Base-by-base conservation (phyloP, 1,140 invertebrate species). In the Nylanderia fulva region DNA sequence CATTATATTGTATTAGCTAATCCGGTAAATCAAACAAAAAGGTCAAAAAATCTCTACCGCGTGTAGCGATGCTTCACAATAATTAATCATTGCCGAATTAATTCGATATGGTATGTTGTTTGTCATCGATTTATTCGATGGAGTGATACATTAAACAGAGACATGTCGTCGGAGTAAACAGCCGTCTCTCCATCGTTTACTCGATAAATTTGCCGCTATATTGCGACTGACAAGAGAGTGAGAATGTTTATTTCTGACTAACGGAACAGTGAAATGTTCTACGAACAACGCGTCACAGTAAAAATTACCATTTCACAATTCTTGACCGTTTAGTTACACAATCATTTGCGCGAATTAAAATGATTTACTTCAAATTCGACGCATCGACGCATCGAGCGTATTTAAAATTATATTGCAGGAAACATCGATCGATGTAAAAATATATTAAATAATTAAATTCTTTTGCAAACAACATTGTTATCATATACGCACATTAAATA, bases 191-290 rank as follows among this genome's bases (percentile, higher is more conserved):
- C 13, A 72, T 71, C 66, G 52, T 56, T 74, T 56, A 13, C 29
- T 9, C 77, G n/a, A 60, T 82, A 82, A 72, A 82, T 82, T 82
- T 54, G 54, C 24, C 7, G 18, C 52, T 82, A 82, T 18, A 39
- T 82, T 82, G 52, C 36, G 48, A 82, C 13, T 71, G 77, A 82
- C 77, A 82, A 71, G 77, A 42, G 48, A 60, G 39, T 72, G 77
- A 82, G 36, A 72, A 82, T 24, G 13, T 71, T 82, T 71, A 80
- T 80, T 82, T 82, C 69, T 11, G 24, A 36, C 33, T 52, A 72
- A 72, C 52, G 27, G 24, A 72, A 27, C 24, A 27, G 21, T 27
- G 39, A 82, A 82, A 48, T 48, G 15, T 3, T 13, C 15, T 48
- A 48, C 15, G 4, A 48, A 27, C 6, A 48, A 27, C 6, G 61